phyloP scores from a whole-genome alignment of 2,888 invertebrate species.

The Rhodophaea formosa region DNA sequence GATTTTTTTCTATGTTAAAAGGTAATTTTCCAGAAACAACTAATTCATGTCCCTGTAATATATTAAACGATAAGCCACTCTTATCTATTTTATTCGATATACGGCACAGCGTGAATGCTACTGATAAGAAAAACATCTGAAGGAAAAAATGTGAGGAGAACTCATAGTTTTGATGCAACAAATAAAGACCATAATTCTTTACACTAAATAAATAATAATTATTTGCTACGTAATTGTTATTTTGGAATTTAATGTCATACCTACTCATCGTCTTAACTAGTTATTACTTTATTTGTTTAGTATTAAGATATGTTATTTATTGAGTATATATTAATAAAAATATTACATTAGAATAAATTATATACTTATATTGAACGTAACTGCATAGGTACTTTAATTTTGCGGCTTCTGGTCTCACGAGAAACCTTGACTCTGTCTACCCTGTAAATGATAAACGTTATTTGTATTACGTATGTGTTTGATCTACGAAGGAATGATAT shows the following conservation, averaged over 20 bases:
- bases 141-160: background rate
- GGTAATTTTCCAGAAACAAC: background rate
- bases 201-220: background rate
- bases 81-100: conserved; percentile 12
- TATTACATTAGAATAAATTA: too few relatives aligned
- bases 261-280: background rate
- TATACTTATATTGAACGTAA: too few relatives aligned
- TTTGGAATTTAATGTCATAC: background rate
- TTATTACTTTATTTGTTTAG: background rate
- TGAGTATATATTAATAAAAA: background rate
- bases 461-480: too few relatives aligned
- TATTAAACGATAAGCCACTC: conserved; percentile 1
- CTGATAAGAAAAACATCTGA: conserved; percentile 3
- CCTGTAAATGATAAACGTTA: too few relatives aligned
- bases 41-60: background rate
- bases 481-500: too few relatives aligned
- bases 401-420: too few relatives aligned
- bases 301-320: background rate
- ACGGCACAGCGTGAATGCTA: background rate
- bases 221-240: background rate
- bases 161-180: conserved; percentile 13
- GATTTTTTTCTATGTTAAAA: background rate
- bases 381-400: too few relatives aligned
- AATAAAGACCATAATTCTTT: background rate
- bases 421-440: too few relatives aligned